These are phyloP conservation scores for Helicoverpa armigera DNA, from an alignment of 1,140 invertebrate species.

Conservation along the genomic window DNA sequence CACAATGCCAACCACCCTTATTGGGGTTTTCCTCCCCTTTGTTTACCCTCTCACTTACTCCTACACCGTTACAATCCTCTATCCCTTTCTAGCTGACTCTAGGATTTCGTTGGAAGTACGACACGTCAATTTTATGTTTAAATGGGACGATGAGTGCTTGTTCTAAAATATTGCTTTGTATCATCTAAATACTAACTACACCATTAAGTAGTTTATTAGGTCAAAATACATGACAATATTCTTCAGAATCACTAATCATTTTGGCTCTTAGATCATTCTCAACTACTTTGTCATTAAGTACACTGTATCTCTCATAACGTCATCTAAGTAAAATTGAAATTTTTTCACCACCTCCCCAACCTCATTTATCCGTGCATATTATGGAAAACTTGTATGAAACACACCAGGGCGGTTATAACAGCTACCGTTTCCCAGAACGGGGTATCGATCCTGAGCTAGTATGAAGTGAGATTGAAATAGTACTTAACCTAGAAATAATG, in stretches of 20 bases:
- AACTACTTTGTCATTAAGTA: no score
- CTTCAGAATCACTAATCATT: no score
- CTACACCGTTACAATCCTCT: not conserved
- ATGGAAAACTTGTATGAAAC: not conserved
- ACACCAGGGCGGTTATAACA: not conserved
- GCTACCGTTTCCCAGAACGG: not conserved
- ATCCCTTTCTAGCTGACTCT: conserved; percentile 42
- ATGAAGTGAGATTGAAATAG: not conserved
- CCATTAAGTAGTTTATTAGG: no score
- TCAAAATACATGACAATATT: no score
- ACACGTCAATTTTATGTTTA: conserved; percentile 37
- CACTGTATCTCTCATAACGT: no score
- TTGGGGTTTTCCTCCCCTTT: conserved; percentile 50
- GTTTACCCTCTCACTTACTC: conserved; percentile 38
- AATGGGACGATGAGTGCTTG: conserved; percentile 17
- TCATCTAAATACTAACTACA: not conserved
- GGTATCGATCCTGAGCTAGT: not conserved
- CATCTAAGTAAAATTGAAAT: no score
- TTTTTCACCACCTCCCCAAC: not conserved
- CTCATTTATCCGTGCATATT: no score
- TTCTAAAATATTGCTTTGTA: conserved; percentile 13
- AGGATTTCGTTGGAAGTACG: conserved; percentile 36
- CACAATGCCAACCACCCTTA: conserved; percentile 59
- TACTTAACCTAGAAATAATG: no score
- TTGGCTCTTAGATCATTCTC: no score